Evolutionary conservation across 2,113 vertebrate genomes (phyloP).

Genomic region (Dipodomys merriami): DNA sequence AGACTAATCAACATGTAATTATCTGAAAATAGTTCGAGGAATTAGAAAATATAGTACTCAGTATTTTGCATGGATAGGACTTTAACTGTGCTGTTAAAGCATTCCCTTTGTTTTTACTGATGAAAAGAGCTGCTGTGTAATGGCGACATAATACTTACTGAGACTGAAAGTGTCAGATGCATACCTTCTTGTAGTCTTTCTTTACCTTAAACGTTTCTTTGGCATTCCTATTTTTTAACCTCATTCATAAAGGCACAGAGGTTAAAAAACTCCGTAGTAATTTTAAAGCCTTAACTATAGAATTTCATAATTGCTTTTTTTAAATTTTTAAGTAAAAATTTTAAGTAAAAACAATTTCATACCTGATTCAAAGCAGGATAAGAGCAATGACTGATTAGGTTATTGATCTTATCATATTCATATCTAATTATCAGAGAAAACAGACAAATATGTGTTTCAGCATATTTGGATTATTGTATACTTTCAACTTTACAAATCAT

Average conservation of each 20-base stretch:
- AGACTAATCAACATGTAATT: slow-evolving; percentile 44
- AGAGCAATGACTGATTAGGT: slow-evolving; percentile 5
- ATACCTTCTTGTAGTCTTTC: not conserved
- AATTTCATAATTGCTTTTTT: not conserved
- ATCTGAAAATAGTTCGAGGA: not conserved
- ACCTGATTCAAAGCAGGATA: slow-evolving; percentile 8
- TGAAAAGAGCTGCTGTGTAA: not conserved
- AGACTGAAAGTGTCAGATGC: not conserved
- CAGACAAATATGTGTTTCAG: slow-evolving; percentile 51
- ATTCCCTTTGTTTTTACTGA: slow-evolving; percentile 61
- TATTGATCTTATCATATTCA: slow-evolving; percentile 44
- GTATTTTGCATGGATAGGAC: slow-evolving; percentile 26
- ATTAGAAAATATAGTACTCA: slow-evolving; percentile 50
- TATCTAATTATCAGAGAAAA: slow-evolving; percentile 9
- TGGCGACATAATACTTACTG: slow-evolving; percentile 48
- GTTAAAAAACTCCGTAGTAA: slow-evolving; percentile 25
- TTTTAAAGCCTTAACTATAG: slow-evolving; percentile 45
- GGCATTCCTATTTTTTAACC: slow-evolving; percentile 22
- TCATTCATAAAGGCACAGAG: not conserved
- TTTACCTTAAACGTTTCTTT: not conserved
- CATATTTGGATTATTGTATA: slow-evolving; percentile 24
- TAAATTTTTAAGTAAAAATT: not conserved
- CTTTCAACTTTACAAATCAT: slow-evolving; percentile 51
- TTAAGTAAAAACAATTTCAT: slow-evolving; percentile 46
- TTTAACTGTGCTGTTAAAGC: slow-evolving; percentile 23